Evolutionary conservation across 2,113 vertebrate genomes (phyloP).

Genomic region (Podilymbus podiceps): DNA sequence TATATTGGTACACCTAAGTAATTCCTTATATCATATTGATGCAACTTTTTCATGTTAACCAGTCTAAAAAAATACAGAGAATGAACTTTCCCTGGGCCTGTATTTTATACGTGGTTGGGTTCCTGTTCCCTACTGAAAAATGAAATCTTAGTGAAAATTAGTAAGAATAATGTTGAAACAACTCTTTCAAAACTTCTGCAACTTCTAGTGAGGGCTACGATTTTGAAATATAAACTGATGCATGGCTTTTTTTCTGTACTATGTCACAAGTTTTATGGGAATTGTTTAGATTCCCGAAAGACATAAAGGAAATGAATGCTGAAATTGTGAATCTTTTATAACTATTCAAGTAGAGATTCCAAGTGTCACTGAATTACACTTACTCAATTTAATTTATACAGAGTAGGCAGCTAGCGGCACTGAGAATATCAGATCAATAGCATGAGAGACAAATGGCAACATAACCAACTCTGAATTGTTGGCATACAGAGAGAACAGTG

Average conservation of each 20-base stretch:
- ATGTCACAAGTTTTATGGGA: constrained; percentile 19
- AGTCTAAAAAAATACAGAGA: not conserved
- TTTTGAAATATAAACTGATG: not conserved
- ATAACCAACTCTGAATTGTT: constrained; percentile 47
- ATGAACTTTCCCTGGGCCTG: not conserved
- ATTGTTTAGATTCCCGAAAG: constrained; percentile 48
- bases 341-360: constrained; percentile 37
- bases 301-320: constrained; percentile 57
- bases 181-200: not conserved
- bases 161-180: not conserved
- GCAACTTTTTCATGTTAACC: not conserved
- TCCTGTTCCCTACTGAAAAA: not conserved
- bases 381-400: constrained; percentile 66
- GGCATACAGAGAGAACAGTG: constrained; percentile 41
- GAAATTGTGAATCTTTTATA: constrained; percentile 38
- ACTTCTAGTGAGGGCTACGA: not conserved
- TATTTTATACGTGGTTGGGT: not conserved
- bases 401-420: constrained; percentile 44
- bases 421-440: constrained; percentile 67
- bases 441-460: constrained; percentile 48
- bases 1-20: not conserved
- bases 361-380: constrained; percentile 48
- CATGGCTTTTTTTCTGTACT: not conserved
- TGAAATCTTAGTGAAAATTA: not conserved
- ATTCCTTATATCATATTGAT: not conserved